Evolutionary conservation across 2,113 vertebrate genomes (phyloP).

Genomic region (Cinclus mexicanus): DNA sequence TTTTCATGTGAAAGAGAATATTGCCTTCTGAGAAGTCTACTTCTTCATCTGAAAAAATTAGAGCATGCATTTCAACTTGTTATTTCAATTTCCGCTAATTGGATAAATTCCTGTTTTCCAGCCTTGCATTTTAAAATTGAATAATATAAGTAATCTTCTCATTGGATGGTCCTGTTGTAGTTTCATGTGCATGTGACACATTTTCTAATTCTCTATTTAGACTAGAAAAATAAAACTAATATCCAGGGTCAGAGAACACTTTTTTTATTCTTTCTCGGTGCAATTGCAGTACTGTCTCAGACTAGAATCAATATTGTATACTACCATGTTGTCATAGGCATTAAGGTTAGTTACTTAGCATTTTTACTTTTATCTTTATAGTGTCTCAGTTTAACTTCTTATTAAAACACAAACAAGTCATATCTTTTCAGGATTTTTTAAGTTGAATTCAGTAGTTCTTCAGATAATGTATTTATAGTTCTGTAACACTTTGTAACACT

Average conservation of each 20-base stretch:
- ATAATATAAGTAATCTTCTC: neutral
- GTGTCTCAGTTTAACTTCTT: neutral
- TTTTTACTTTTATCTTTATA: neutral
- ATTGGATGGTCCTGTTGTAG: rapidly evolving
- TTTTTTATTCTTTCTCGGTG: neutral
- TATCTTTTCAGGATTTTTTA: neutral
- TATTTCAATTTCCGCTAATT: neutral
- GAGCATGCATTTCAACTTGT: neutral
- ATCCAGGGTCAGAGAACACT: neutral
- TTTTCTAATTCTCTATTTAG: neutral
- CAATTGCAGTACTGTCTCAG: neutral
- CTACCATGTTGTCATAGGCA: neutral
- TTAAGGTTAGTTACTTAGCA: neutral
- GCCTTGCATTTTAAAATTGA: neutral
- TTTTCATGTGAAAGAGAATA: neutral
- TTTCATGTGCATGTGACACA: neutral
- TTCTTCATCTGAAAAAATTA: neutral
- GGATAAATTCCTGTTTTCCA: neutral
- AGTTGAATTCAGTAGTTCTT: neutral
- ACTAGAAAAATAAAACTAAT: neutral
- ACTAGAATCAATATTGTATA: neutral
- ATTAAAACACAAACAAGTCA: neutral
- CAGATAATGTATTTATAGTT: neutral
- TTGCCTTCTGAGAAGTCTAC: neutral
- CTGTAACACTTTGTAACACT: neutral